Evolutionary conservation across 2,113 vertebrate species (phyloP).

Genomic region (Copsychus sechellarum): DNA sequence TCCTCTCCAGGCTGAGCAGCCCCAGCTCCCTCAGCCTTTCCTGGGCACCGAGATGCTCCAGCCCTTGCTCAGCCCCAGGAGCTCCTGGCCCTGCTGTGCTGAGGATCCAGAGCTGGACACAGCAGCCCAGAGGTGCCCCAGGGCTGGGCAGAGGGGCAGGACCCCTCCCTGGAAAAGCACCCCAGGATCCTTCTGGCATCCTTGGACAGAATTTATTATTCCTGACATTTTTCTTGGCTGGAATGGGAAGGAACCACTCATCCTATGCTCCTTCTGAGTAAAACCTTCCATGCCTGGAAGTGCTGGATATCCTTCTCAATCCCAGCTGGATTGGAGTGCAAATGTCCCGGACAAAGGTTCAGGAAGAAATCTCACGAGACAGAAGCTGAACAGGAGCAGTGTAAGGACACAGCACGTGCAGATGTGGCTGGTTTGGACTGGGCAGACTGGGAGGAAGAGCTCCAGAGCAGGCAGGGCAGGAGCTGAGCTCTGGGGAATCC

Average conservation of each 20-base stretch:
- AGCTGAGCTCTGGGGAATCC: neutral
- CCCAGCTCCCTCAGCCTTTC: no score
- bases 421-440: neutral
- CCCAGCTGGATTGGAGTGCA: neutral
- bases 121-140: neutral
- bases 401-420: neutral
- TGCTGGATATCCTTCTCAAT: neutral
- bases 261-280: neutral
- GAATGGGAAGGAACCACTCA: neutral
- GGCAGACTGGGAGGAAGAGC: neutral
- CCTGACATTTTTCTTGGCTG: neutral
- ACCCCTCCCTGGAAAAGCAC: neutral
- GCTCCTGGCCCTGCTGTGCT: no score
- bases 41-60: no score
- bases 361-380: neutral
- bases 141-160: neutral
- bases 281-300: neutral
- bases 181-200: neutral
- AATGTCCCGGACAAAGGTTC: neutral
- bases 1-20: no score
- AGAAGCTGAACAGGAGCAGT: neutral
- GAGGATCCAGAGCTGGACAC: neutral
- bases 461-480: neutral
- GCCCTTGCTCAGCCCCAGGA: no score
- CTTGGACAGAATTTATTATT: neutral